Evolutionary conservation across 1,140 invertebrate genomes (phyloP), one percentile per base, ranked within the genome.

Genomic region (Bombus difficillimus): DNA sequence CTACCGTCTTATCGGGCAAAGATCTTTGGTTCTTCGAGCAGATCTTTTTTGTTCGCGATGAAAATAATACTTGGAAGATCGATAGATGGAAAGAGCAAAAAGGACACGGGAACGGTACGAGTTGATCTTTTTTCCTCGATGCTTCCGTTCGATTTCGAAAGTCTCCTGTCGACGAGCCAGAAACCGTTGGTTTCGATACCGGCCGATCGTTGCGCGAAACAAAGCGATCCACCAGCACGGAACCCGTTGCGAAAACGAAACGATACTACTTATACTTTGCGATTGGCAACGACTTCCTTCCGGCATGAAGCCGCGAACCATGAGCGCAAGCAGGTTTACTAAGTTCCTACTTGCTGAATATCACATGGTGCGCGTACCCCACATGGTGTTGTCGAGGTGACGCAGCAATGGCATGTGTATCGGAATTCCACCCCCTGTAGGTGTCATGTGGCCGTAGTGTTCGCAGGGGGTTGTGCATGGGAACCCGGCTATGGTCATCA

Each of bases 401-500:
- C 80, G 78, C 53, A 53, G 74, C 66, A 77, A 86, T 86, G 86
- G 87, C 93, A 93, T 92, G 91, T 94, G 93, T 91, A 91, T 91
- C 85, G 92, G 93, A 93, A 93, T 94, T 91, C 86, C 87, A 87
- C 85, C 81, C 90, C 89, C 91, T 83, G 85, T 92, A 89, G 85
- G 86, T 92, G 92, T 93, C 92, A 93, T 93, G 92, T 92, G 92
- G 92, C 83, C 85, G 76, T 83, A 90, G 80, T n/a, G 90, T 93
- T 94, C 91, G 94, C 94, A 92, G 94, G 94, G 94, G 94, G 93
- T 90, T 92, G 75, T 28, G 86, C 91, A 92, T 94, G 94, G 93
- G 94, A 94, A 94, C 92, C 81, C 83, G 88, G 76, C 79, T 84
- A 81, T 89, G 91, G 85, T 90, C 93, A 94, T 76, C 93, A 80